Evolutionary conservation across 2,888 invertebrate genomes (phyloP).

Genomic region (Campoplex capitator): DNA sequence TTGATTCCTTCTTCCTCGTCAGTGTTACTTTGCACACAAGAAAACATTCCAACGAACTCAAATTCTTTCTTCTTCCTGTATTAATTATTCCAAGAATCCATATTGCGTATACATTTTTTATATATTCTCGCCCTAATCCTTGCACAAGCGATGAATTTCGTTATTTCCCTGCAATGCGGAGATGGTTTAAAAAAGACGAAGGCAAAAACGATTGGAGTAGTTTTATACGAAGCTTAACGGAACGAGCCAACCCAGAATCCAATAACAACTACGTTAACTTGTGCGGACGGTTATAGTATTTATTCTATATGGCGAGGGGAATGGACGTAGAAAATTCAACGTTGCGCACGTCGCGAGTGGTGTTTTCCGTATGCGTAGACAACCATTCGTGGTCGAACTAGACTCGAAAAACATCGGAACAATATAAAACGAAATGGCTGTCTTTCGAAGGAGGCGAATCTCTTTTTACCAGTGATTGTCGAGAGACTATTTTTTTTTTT

Average conservation of each 20-base stretch:
- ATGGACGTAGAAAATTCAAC: neutral
- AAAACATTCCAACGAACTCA: neutral
- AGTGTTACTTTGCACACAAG: neutral
- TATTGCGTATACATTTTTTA: slow-evolving; percentile 6
- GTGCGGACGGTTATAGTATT: slow-evolving; percentile 44
- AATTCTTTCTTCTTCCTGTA: slow-evolving; percentile 19
- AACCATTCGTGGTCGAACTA: slow-evolving; percentile 30
- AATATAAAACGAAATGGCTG: slow-evolving; percentile 38
- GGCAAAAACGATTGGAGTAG: slow-evolving; percentile 31
- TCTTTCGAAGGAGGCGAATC: slow-evolving; percentile 12
- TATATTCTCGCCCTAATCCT: neutral
- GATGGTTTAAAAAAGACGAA: slow-evolving; percentile 56
- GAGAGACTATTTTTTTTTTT: neutral
- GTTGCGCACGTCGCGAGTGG: neutral
- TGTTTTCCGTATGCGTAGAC: slow-evolving; percentile 39
- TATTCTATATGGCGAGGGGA: slow-evolving; percentile 5
- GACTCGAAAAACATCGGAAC: slow-evolving; percentile 32
- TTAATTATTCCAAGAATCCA: neutral
- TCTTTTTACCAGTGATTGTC: slow-evolving; percentile 3
- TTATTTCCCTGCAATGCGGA: slow-evolving; percentile 62
- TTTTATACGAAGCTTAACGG: slow-evolving; percentile 54
- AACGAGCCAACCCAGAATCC: slow-evolving; percentile 61
- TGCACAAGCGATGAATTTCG: slow-evolving; percentile 41
- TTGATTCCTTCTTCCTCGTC: slow-evolving; percentile 16
- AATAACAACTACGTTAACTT: slow-evolving; percentile 66